phyloP scores from a whole-genome alignment of 2,797 vertebrate genomes.

The Miichthys miiuy region DNA sequence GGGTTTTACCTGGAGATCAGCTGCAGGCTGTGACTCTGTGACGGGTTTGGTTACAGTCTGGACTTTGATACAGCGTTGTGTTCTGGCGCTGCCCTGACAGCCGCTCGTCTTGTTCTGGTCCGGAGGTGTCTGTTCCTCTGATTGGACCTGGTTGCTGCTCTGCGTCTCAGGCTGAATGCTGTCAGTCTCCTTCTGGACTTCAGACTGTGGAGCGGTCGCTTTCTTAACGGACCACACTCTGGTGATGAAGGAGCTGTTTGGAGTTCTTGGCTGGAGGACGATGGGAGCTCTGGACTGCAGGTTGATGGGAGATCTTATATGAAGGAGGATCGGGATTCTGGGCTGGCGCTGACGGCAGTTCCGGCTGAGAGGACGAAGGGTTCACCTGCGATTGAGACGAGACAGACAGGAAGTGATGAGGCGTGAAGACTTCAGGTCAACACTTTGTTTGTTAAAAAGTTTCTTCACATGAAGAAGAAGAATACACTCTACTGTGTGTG shows the following conservation, averaged over 20 bases:
- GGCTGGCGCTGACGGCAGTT: background rate
- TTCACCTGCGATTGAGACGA: constrained; percentile 10
- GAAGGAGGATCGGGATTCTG: constrained; percentile 53
- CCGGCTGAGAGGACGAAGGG: background rate
- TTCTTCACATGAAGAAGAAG: too few species aligned
- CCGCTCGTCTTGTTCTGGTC: background rate
- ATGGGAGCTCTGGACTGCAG: constrained; percentile 26
- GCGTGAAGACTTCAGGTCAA: background rate
- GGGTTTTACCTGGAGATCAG: background rate
- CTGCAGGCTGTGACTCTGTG: background rate
- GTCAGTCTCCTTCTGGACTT: constrained; percentile 9
- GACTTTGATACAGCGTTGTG: constrained; percentile 18
- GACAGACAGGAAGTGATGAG: background rate
- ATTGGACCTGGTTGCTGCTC: background rate
- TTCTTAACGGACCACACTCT: constrained; percentile 20
- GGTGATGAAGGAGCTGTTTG: constrained; percentile 14
- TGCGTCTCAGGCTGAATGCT: background rate
- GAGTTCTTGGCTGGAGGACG: constrained; percentile 17
- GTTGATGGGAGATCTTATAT: constrained; percentile 38
- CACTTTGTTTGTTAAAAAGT: too few species aligned
- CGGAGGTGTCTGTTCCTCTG: background rate
- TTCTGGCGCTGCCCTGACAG: constrained; percentile 9
- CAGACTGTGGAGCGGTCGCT: background rate
- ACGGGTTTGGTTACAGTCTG: background rate
- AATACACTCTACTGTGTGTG: too few species aligned